Evolutionary conservation across 1,140 invertebrate species (phyloP).

Genomic region (Lycorma delicatula): DNA sequence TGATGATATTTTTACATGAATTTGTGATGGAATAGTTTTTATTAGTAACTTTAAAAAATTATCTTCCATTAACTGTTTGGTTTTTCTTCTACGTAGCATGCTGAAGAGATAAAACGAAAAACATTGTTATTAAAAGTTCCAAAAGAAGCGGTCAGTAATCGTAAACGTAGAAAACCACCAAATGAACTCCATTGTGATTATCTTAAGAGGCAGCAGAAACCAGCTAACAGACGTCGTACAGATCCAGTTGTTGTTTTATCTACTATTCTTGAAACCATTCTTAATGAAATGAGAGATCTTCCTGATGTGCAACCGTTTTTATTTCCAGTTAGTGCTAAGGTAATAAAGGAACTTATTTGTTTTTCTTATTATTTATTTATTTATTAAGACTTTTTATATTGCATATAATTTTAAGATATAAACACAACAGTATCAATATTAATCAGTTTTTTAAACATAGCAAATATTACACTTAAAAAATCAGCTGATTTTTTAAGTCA

Average conservation of each 20-base stretch:
- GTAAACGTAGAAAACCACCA: conserved; percentile 53
- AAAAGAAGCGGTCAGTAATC: conserved; percentile 58
- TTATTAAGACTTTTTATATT: too few relatives aligned
- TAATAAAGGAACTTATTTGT: too few relatives aligned
- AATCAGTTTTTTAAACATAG: too few relatives aligned
- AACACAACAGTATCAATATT: too few relatives aligned
- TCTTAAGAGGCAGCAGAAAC: conserved; percentile 74
- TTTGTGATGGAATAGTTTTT: not conserved
- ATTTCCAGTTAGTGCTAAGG: conserved; percentile 89
- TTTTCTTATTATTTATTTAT: too few relatives aligned
- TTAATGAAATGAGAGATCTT: conserved; percentile 88
- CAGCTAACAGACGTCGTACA: conserved; percentile 86
- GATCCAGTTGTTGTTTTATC: conserved; percentile 94
- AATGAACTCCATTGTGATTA: conserved; percentile 86
- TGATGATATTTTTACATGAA: not conserved
- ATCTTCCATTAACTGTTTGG: not conserved
- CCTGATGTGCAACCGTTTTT: conserved; percentile 89
- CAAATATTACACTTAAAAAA: too few relatives aligned
- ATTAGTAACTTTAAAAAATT: not conserved
- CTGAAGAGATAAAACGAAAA: conserved; percentile 68
- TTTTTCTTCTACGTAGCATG: conserved; percentile 46
- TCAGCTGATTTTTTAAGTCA: too few relatives aligned
- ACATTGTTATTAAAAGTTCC: conserved; percentile 77
- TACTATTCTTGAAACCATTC: conserved; percentile 82
- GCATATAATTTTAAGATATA: too few relatives aligned